phyloP scores from a whole-genome alignment of 2,113 vertebrate species.

The Pterophyllum scalare region DNA sequence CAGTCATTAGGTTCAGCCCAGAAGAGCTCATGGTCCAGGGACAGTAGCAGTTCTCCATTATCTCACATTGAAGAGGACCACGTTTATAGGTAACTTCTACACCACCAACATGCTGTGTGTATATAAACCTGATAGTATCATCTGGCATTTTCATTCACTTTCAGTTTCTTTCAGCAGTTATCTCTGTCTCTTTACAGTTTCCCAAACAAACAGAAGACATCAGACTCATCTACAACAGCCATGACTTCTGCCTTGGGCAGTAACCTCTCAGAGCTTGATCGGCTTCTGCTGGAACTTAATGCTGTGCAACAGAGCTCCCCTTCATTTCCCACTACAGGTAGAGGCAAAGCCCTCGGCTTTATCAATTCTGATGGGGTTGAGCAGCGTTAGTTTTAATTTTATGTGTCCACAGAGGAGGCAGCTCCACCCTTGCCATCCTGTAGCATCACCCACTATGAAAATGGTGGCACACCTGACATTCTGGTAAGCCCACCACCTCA shows the following conservation, averaged over 20 bases:
- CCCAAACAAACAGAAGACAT: constrained; percentile 95
- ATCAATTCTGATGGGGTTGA: background rate
- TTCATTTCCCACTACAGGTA: constrained; percentile 88
- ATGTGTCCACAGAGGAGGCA: constrained; percentile 75
- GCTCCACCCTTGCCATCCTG: constrained; percentile 80
- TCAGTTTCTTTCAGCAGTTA: background rate
- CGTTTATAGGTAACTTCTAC: constrained; percentile 90
- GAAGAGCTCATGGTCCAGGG: constrained; percentile 85
- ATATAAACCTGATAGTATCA: fast-evolving
- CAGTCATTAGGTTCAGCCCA: constrained; percentile 84
- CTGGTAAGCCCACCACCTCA: constrained; percentile 80
- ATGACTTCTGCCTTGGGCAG: constrained; percentile 92
- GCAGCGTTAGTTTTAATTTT: background rate
- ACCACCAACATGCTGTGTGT: background rate
- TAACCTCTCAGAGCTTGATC: constrained; percentile 96
- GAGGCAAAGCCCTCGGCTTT: background rate
- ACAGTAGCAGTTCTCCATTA: constrained; percentile 82
- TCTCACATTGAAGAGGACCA: constrained; percentile 92
- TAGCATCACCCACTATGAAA: constrained; percentile 88
- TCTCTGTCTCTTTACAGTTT: constrained; percentile 82
- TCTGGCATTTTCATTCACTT: background rate
- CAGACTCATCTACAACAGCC: constrained; percentile 88
- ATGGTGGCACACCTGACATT: constrained; percentile 79
- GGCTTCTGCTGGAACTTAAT: constrained; percentile 94
- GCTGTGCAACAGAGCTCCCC: constrained; percentile 91